Conservation (phyloP, 64 coral and sea anemone species). For the Cladopsammia gracilis region DNA sequence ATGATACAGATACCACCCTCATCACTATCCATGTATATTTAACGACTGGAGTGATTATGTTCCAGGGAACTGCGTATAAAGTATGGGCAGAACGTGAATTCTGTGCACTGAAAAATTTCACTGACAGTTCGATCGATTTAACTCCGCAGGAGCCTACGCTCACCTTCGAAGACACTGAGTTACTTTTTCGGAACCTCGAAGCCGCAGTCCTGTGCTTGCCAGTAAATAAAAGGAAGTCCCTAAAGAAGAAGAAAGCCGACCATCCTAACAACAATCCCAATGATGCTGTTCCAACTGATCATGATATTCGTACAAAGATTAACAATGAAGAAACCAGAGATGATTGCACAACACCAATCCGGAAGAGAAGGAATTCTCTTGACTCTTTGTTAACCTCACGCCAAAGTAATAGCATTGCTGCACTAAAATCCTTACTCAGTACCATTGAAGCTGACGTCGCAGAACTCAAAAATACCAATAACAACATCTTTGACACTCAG, state of each 20-base stretch:
- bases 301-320: background rate
- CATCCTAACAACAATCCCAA: background rate
- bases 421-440: background rate
- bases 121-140: background rate
- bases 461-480: slow-evolving; percentile 8
- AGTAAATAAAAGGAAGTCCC: background rate
- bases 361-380: slow-evolving; percentile 42
- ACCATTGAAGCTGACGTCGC: slow-evolving; percentile 6
- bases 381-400: slow-evolving; percentile 1
- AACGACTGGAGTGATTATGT: slow-evolving; percentile 56
- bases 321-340: background rate
- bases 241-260: background rate
- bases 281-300: background rate
- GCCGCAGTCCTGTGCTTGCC: background rate
- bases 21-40: slow-evolving; percentile 37
- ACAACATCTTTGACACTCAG: background rate
- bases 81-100: slow-evolving; percentile 56
- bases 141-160: background rate
- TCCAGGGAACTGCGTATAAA: slow-evolving; percentile 42
- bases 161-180: background rate
- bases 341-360: background rate
- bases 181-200: background rate
- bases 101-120: slow-evolving; percentile 23
- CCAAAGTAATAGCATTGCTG: background rate
- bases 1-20: background rate